Evolutionary conservation across 2,113 vertebrate species (phyloP).

Genomic region (Delphinus delphis): DNA sequence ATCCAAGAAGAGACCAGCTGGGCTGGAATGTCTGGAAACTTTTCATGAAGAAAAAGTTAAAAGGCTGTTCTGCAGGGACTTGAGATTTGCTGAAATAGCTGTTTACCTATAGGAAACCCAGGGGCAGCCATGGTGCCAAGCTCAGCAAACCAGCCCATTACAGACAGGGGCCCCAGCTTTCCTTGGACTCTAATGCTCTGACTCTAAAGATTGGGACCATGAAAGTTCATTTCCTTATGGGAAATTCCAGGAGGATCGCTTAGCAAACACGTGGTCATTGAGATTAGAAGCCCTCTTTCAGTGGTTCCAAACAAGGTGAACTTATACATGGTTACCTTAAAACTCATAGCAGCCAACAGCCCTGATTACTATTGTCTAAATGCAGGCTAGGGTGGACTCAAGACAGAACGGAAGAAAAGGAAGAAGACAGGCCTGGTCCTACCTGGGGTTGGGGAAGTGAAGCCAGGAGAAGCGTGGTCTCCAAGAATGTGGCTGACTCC

Average conservation of each 20-base stretch:
- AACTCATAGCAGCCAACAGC: not conserved
- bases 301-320: not conserved
- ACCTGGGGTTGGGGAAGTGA: not conserved
- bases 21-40: not conserved
- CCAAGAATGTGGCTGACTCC: not conserved
- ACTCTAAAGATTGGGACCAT: not conserved
- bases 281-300: not conserved
- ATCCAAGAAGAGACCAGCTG: not conserved
- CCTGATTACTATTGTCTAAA: not conserved
- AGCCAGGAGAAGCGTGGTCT: not conserved
- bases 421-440: not conserved
- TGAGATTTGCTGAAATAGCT: not conserved
- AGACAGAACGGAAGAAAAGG: not conserved
- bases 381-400: not conserved
- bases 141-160: not conserved
- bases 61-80: constrained; percentile 18
- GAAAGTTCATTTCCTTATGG: not conserved
- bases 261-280: not conserved
- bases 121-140: not conserved
- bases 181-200: not conserved
- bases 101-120: constrained; percentile 29
- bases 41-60: constrained; percentile 21
- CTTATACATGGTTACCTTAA: not conserved
- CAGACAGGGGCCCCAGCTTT: not conserved
- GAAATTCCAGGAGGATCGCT: not conserved